A percentile compares a stretch with the other conserved stretches of the same genome.
These are phyloP conservation scores for Sepiola atlantica DNA, from an alignment of 2,888 invertebrate genomes.

Conservation along the genomic window DNA sequence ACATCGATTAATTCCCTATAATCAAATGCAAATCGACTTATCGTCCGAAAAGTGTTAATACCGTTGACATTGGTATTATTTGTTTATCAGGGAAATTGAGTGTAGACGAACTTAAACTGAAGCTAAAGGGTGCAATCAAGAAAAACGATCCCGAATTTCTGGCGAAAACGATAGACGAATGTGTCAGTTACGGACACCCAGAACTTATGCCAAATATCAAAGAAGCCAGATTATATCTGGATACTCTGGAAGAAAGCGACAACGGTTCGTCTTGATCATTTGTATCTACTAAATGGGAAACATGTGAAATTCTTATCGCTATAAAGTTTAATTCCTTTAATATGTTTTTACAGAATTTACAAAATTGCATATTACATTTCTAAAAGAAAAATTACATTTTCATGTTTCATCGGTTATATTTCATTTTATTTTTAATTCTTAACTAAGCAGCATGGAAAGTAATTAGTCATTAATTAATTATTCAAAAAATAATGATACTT, in stretches of 20 bases:
- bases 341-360: not conserved
- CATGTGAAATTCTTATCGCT: no score
- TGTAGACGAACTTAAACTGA: not conserved
- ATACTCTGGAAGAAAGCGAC: not conserved
- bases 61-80: no score
- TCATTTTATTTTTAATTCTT: no score
- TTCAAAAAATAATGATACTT: no score
- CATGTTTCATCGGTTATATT: not conserved
- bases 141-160: not conserved
- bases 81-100: no score
- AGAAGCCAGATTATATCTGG: not conserved
- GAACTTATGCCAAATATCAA: not conserved
- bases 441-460: not conserved
- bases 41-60: no score
- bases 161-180: not conserved
- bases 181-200: not conserved
- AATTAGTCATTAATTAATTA: not conserved
- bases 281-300: no score
- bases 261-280: not conserved
- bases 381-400: no score
- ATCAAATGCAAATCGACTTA: no score
- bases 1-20: no score
- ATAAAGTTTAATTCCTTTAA: no score
- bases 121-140: not conserved
- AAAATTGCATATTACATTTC: no score